Evolutionary conservation across 2,888 invertebrate genomes (phyloP), one percentile per base, ranked within the genome.

Genomic region (Acronicta leporina): DNA sequence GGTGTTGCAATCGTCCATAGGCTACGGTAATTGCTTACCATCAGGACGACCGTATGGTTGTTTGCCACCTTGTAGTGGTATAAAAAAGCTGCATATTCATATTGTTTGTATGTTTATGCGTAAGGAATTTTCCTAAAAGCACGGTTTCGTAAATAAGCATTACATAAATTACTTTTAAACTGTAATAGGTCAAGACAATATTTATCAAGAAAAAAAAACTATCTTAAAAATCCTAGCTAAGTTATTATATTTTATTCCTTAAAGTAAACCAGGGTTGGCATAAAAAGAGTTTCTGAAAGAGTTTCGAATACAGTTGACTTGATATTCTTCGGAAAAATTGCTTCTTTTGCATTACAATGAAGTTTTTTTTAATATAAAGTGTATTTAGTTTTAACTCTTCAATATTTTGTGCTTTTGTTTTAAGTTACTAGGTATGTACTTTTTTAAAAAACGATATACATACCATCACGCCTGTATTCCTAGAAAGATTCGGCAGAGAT

Each of bases 201-300:
- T 10, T 10, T 30, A 30, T 30, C 30, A 9, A 9, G 1, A 5
- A 30, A 14, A 49, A 56, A 56, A 40, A 27, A 46, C 45, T 25
- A 7, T 48, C 35, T 14, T n/a, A n/a, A 30, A 59, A 57, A 52
- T 27, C 20, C 5, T 10, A 30, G 30, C 30, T 0, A 27, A 57
- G 10, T 46, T 40, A 13, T 51, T 52, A 41, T 48, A 27, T 47
- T 52, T 64, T 60, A 16, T 55, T 55, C 20, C 25, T 8, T 63
- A 65, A 65, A 48, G 44, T 25, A 52, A 43, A 60, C 58, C 57
- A 66, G 71, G 63, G 69, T 15, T 45, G 13, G 1, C 30, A 25
- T 25, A 51, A 57, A 73, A 68, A 63, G 20, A 48, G 65, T 38
- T 63, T 60, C 16, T 48, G 14, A 55, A 47, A 63, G 46, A 40